Evolutionary conservation across 1,140 invertebrate genomes (phyloP), one percentile per base, ranked within the genome.

Genomic region (Solenopsis fugax): DNA sequence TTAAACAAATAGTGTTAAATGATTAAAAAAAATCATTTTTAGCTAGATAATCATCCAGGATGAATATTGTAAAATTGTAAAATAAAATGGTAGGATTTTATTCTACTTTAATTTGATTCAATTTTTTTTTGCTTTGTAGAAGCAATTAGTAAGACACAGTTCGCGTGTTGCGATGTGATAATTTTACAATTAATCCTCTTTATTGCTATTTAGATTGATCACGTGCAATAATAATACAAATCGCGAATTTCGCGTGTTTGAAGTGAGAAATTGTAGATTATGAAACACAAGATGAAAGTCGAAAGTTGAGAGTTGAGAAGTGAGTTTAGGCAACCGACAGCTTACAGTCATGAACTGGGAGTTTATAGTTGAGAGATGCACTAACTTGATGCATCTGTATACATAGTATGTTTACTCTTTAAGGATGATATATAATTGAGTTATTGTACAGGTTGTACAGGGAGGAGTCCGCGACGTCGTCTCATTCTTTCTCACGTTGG

Each of bases 301-400:
- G 52, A 72, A 82, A 82, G 80, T 82, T 73, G 80, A 37, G 2
- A 82, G 69, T 60, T 60, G 80, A 34, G 54, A 84, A 75, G 41
- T 9, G 67, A 58, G 69, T 73, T 84, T 62, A 75, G 54, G 9
- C n/a, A 82, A 73, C 78, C 78, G 52, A 72, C 78, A 21, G 80
- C 56, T 73, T 62, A 84, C 54, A 60, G 69, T 48, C 18, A 41
- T 48, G 29, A 60, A 60, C 58, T 13, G 69, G 16, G 80, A 84
- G 80, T 62, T 84, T 75, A 21, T 24, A 75, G 69, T 71, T 60
- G 52, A 60, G 50, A 21, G 29, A 1, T 16, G 24, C 24, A 48
- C 24, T 50, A 48, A 73, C 37, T 80, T 21, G n/a, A 69, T n/a
- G 13, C n/a, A 45, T 21, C 7, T 65, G 4, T 37, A 54, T n/a